Percentiles rank a stretch among this genome's conserved stretches.
phyloP scores from a whole-genome alignment of 2,888 invertebrate genomes.

The Pachycephus smyrnensis region DNA sequence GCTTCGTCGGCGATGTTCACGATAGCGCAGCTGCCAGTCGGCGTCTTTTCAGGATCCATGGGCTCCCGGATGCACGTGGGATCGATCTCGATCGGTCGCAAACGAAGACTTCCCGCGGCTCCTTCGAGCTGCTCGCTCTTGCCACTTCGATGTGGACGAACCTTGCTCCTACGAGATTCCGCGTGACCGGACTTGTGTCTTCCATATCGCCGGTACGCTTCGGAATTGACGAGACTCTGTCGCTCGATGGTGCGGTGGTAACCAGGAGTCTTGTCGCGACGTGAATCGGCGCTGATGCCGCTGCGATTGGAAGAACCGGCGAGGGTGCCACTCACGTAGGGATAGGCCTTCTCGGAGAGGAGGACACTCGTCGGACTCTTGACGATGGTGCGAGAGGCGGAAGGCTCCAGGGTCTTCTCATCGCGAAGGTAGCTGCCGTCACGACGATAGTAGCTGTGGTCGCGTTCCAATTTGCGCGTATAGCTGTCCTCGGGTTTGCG shows the following conservation, averaged over 20 bases:
- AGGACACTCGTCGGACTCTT: conserved; percentile 80
- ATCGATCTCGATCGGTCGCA: conserved; percentile 71
- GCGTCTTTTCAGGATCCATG: conserved; percentile 64
- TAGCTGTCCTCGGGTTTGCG: conserved; percentile 66
- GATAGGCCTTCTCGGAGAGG: conserved; percentile 77
- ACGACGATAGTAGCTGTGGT: conserved; percentile 42
- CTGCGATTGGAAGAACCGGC: conserved; percentile 18
- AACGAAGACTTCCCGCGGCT: conserved; percentile 66
- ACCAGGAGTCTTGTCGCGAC: conserved; percentile 56
- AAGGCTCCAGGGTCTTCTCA: conserved; percentile 79
- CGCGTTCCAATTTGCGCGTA: conserved; percentile 36
- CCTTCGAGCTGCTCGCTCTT: conserved; percentile 74
- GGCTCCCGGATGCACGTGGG: conserved; percentile 21
- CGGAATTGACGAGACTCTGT: conserved; percentile 71
- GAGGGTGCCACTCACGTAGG: conserved; percentile 67
- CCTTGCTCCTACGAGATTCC: conserved; percentile 50
- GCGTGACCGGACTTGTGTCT: conserved; percentile 68
- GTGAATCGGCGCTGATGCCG: conserved; percentile 38
- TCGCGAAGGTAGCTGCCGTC: conserved; percentile 57
- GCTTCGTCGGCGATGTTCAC: conserved; percentile 60
- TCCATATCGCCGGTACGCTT: conserved; percentile 48
- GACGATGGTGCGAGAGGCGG: conserved; percentile 68
- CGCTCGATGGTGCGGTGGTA: conserved; percentile 53
- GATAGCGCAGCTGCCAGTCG: conserved; percentile 62
- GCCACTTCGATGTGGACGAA: conserved; percentile 72